Evolutionary conservation across 2,797 vertebrate genomes (phyloP).

Genomic region (Etheostoma perlongum): DNA sequence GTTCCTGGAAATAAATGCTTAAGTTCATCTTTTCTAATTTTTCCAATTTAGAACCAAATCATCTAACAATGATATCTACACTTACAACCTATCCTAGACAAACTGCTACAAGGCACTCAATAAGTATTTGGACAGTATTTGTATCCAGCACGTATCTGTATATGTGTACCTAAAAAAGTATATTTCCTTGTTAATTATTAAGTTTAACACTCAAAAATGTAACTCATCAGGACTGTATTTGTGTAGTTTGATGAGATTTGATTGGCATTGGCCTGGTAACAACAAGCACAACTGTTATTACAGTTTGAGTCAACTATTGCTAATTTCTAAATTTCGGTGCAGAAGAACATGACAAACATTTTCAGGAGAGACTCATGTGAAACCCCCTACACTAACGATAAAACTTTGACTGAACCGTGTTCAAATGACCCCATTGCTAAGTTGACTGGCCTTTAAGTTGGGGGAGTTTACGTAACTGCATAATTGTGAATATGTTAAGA

Average conservation of each 20-base stretch:
- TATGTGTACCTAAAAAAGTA: background rate
- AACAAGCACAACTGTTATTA: background rate
- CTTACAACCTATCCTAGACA: background rate
- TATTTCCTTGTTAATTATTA: background rate
- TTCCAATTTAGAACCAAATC: background rate
- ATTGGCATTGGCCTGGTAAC: background rate
- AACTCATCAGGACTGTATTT: background rate
- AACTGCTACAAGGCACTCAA: background rate
- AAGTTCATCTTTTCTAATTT: background rate
- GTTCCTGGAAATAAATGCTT: background rate
- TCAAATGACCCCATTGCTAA: background rate
- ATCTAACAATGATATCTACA: background rate
- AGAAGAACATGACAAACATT: background rate
- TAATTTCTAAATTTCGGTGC: background rate
- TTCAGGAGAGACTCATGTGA: background rate
- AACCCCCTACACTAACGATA: background rate
- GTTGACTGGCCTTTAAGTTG: background rate
- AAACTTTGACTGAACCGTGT: conserved; percentile 1
- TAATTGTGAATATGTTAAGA: background rate
- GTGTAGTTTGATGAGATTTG: background rate
- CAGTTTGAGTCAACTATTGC: background rate
- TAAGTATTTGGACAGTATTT: background rate
- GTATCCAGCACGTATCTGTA: background rate
- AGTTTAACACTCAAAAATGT: background rate
- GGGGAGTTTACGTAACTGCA: background rate